Evolutionary conservation across 2,797 vertebrate species (phyloP).

Genomic region (Gouania willdenowi): DNA sequence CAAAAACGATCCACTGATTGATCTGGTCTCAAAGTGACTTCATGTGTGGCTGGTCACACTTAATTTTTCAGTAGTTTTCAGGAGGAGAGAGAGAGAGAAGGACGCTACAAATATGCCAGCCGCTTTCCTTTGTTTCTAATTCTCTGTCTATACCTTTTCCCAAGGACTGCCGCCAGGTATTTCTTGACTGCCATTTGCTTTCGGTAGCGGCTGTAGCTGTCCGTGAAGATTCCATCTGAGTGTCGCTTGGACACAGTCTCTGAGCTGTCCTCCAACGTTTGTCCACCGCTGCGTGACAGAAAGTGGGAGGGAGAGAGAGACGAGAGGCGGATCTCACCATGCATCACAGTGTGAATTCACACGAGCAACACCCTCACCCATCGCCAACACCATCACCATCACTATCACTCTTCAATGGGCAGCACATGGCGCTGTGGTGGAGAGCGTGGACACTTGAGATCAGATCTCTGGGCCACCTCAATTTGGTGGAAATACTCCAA

Average conservation of each 20-base stretch:
- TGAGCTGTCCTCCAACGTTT: constrained; percentile 79
- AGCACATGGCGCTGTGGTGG: constrained; percentile 11
- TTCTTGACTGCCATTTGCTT: constrained; percentile 99
- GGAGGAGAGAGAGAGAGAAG: constrained; percentile 33
- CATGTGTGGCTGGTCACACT: constrained; percentile 79
- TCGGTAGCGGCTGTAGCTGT: constrained; percentile 99
- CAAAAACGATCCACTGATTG: constrained; percentile 78
- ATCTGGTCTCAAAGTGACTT: constrained; percentile 75
- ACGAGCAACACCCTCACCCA: neutral
- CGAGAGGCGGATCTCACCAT: constrained; percentile 11
- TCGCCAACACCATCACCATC: too few relatives aligned
- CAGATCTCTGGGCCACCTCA: neutral
- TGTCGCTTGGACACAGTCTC: constrained; percentile 95
- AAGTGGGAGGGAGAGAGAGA: constrained; percentile 13
- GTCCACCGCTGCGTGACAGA: constrained; percentile 57
- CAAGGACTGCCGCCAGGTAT: constrained; percentile 96
- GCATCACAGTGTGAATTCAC: constrained; percentile 8
- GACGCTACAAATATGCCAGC: constrained; percentile 94
- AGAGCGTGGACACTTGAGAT: neutral
- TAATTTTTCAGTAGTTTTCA: constrained; percentile 32
- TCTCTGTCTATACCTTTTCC: constrained; percentile 99
- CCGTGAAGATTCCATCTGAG: constrained; percentile 98
- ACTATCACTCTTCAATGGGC: neutral
- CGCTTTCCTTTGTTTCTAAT: constrained; percentile 99
- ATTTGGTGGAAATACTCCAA: too few relatives aligned